Percentiles rank a stretch among this genome's conserved stretches.
Evolutionary conservation across 92 coral and sea anemone genomes (phyloP).

Genomic region (Paragorgia papillata): DNA sequence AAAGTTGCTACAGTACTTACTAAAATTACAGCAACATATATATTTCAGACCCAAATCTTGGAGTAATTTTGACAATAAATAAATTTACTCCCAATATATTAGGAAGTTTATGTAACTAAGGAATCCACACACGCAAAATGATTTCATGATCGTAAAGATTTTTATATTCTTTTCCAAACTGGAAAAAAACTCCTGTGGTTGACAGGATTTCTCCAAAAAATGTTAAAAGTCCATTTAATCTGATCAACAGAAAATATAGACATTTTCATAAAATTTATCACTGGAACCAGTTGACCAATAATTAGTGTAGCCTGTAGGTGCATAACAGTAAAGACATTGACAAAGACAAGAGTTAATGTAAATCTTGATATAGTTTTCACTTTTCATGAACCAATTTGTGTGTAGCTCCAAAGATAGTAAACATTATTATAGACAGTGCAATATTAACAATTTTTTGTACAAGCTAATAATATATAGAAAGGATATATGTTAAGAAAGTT

Average conservation of each 20-base stretch:
- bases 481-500: constrained; percentile 11
- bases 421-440: constrained; percentile 2
- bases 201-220: too few relatives aligned
- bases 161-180: background rate
- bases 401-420: background rate
- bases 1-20: constrained; percentile 1
- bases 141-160: background rate
- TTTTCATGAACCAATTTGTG: too few relatives aligned
- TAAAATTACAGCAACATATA: constrained; percentile 8
- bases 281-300: too few relatives aligned
- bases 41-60: constrained; percentile 14
- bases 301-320: too few relatives aligned
- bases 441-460: constrained; percentile 26
- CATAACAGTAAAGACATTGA: too few relatives aligned
- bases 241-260: too few relatives aligned
- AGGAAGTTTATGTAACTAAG: constrained; percentile 3
- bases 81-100: constrained; percentile 22
- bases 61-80: constrained; percentile 37
- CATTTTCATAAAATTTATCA: too few relatives aligned
- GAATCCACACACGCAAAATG: constrained; percentile 4
- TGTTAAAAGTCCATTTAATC: too few relatives aligned
- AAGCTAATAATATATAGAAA: background rate
- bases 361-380: too few relatives aligned
- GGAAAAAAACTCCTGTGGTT: too few relatives aligned
- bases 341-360: too few relatives aligned